Evolutionary conservation across 1,140 invertebrate species (phyloP).

Genomic region (Melitaea cinxia): DNA sequence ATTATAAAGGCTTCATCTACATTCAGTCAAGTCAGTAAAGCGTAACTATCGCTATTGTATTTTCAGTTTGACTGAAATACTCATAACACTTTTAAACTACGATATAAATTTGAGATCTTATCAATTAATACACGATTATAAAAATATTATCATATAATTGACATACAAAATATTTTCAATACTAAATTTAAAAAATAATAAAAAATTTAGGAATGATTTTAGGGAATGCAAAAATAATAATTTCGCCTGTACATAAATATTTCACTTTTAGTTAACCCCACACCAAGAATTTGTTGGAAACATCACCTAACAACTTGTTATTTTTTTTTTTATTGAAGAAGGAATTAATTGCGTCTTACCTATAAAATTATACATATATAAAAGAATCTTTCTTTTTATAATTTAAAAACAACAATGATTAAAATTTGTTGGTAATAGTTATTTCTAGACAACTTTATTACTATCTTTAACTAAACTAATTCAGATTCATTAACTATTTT

Average conservation of each 20-base stretch:
- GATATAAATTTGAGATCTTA: constrained; percentile 8
- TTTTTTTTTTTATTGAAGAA: background rate
- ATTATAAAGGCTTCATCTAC: too few species aligned
- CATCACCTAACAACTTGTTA: background rate
- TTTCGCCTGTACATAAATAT: constrained; percentile 15
- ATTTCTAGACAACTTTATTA: too few species aligned
- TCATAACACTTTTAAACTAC: background rate
- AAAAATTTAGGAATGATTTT: constrained; percentile 8
- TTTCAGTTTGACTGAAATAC: too few species aligned
- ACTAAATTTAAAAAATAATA: background rate
- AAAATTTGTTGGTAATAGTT: too few species aligned
- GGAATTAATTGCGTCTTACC: background rate
- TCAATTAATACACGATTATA: constrained; percentile 7
- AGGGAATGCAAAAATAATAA: constrained; percentile 11
- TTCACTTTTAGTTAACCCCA: background rate
- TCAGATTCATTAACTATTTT: too few species aligned
- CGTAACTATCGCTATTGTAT: too few species aligned
- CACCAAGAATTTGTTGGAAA: background rate
- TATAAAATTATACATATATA: too few species aligned
- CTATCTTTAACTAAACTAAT: too few species aligned
- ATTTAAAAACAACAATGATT: too few species aligned
- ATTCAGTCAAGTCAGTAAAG: too few species aligned
- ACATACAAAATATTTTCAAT: constrained; percentile 1
- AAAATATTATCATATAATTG: constrained; percentile 2
- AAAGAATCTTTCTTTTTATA: too few species aligned